Conservation (phyloP, 2,888 invertebrate species). For the Andrena fulva region DNA sequence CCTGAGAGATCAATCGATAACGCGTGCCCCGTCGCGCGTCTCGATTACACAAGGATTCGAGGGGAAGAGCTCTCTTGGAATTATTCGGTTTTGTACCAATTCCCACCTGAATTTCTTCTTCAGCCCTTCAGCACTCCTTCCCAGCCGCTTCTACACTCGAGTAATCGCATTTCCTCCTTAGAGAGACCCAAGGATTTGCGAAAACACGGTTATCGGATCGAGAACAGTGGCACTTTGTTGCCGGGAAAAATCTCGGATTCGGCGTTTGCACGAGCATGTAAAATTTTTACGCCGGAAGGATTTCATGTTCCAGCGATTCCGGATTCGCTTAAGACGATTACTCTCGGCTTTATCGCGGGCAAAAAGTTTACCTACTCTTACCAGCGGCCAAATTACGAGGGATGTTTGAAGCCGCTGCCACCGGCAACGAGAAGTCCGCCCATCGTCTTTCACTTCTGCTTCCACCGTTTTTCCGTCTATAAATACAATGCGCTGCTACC, state of each 20-base stretch:
- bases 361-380: background rate
- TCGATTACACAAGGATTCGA: conserved; percentile 53
- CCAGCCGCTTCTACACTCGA: conserved; percentile 36
- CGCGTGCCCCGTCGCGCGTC: conserved; percentile 60
- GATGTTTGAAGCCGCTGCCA: background rate
- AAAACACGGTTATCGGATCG: conserved; percentile 61
- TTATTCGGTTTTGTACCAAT: conserved; percentile 73
- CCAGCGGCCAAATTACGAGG: background rate
- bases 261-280: conserved; percentile 3
- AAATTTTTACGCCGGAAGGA: conserved; percentile 45
- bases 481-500: background rate
- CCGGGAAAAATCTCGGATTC: conserved; percentile 27
- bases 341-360: background rate
- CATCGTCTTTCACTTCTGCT: background rate
- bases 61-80: conserved; percentile 58
- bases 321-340: conserved; percentile 18
- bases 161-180: conserved; percentile 43
- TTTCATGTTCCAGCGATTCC: conserved; percentile 15
- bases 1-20: conserved; percentile 67
- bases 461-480: background rate
- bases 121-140: conserved; percentile 12
- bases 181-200: conserved; percentile 48
- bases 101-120: conserved; percentile 61
- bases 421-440: background rate
- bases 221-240: conserved; percentile 48